Conservation (phyloP, 2,113 vertebrate genomes). For the Monarcha castaneiventris region DNA sequence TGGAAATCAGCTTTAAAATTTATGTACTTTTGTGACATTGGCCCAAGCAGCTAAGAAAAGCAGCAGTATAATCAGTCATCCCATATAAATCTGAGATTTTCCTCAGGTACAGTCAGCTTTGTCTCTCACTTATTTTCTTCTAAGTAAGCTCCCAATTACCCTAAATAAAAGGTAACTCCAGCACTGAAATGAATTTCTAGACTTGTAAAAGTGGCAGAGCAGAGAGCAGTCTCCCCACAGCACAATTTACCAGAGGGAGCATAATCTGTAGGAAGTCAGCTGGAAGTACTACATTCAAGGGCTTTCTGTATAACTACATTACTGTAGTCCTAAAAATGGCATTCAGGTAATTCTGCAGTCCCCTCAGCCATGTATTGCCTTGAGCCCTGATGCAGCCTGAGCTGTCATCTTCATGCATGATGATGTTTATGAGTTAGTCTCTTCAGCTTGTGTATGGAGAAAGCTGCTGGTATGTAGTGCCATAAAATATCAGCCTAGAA, state of each 20-base stretch:
- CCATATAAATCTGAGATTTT: neutral
- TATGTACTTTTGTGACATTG: neutral
- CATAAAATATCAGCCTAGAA: neutral
- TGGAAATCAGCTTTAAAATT: neutral
- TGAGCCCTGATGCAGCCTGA: neutral
- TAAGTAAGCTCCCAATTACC: neutral
- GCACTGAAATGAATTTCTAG: neutral
- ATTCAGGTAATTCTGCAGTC: conserved; percentile 8
- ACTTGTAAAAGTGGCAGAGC: neutral
- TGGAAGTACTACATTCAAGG: neutral
- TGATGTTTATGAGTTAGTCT: neutral
- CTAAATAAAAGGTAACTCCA: neutral
- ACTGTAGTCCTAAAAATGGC: neutral
- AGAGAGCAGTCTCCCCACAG: neutral
- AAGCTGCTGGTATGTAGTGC: neutral
- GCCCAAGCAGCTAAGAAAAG: neutral
- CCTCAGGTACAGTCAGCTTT: neutral
- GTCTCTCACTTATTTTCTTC: neutral
- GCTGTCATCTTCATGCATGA: neutral
- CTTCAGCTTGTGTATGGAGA: neutral
- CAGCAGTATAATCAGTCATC: neutral
- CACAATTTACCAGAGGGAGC: neutral
- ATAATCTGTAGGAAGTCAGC: neutral
- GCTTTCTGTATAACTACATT: neutral
- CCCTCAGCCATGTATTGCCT: neutral